phyloP scores from a whole-genome alignment of 2,888 invertebrate genomes.

The Schrankia costaestrigalis region DNA sequence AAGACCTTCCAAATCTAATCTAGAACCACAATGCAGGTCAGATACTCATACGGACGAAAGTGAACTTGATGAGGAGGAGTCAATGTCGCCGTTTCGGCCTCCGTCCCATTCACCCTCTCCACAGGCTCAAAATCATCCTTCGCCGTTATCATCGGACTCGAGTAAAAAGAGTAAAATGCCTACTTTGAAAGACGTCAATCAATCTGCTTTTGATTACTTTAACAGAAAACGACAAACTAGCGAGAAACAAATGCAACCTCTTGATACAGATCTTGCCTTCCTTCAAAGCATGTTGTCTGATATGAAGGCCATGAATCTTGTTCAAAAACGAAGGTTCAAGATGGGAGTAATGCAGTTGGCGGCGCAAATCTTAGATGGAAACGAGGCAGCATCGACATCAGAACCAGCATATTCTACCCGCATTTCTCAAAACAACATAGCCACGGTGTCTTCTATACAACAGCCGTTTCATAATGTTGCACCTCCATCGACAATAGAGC shows the following conservation, averaged over 20 bases:
- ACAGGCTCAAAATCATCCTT: constrained; percentile 4
- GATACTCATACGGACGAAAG: constrained; percentile 5
- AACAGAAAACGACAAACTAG: constrained; percentile 1
- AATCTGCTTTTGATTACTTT: constrained; percentile 7
- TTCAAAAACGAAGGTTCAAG: constrained; percentile 10
- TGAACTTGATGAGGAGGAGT: constrained; percentile 5
- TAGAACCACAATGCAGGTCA: constrained; percentile 2
- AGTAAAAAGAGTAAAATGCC: constrained; percentile 7
- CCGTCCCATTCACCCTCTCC: constrained; percentile 6
- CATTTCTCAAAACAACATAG: constrained; percentile 6
- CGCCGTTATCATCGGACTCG: constrained; percentile 5
- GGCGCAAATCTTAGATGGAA: constrained; percentile 8
- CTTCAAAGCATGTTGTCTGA: constrained; percentile 11
- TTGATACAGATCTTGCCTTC: constrained; percentile 8
- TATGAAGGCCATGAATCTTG: constrained; percentile 9
- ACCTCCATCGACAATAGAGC: constrained; percentile 4
- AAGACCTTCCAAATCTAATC: constrained; percentile 12
- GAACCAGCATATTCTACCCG: constrained; percentile 2
- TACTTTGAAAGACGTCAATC: constrained; percentile 10
- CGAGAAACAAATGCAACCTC: neutral
- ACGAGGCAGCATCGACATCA: constrained; percentile 5
- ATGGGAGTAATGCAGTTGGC: constrained; percentile 11
- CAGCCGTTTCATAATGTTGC: constrained; percentile 7
- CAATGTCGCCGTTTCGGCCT: no score
- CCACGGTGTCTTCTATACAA: constrained; percentile 2